These are phyloP conservation scores for Actenoides lindsayi DNA, from an alignment of 2,113 vertebrate genomes.

Conservation along the genomic window DNA sequence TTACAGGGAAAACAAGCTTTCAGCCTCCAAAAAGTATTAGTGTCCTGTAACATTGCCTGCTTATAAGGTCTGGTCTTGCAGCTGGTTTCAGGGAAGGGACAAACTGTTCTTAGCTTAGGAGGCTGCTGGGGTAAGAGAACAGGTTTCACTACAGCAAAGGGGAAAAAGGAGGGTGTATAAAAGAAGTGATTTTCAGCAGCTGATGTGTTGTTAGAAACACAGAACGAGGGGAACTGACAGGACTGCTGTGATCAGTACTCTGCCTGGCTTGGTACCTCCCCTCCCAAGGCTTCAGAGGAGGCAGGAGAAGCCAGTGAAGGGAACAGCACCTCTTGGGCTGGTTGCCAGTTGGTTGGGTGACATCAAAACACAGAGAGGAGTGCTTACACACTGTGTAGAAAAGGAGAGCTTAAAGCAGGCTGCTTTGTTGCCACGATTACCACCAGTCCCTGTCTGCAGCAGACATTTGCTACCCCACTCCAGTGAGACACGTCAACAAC, in stretches of 20 bases:
- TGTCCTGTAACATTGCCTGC: neutral
- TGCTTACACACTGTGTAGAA: neutral
- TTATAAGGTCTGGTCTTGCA: neutral
- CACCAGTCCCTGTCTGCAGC: neutral
- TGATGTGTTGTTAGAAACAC: neutral
- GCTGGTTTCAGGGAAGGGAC: neutral
- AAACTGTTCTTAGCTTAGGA: neutral
- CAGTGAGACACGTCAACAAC: too few species aligned
- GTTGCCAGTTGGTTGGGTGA: neutral
- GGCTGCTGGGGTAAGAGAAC: neutral
- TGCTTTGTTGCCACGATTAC: neutral
- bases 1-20: neutral
- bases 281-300: neutral
- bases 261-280: neutral
- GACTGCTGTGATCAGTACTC: neutral
- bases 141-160: neutral
- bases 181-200: neutral
- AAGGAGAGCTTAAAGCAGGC: neutral
- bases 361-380: neutral
- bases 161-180: neutral
- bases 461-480: neutral
- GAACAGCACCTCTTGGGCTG: neutral
- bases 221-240: neutral
- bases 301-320: neutral
- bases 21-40: neutral